Base-by-base conservation (phyloP, 2,888 invertebrate species). In the Thumatha senex region DNA sequence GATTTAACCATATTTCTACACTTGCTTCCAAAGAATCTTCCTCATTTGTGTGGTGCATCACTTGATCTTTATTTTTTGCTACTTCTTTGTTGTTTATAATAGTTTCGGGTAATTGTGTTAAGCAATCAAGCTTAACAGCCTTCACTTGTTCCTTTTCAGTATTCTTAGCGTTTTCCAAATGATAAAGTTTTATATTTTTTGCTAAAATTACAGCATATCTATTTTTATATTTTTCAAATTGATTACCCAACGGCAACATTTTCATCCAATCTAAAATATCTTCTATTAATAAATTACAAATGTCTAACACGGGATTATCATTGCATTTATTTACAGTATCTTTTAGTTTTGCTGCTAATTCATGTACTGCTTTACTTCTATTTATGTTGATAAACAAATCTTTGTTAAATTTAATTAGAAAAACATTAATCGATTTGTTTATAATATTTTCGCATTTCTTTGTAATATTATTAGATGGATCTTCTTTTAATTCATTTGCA, bases 181-280 rank as follows among this genome's bases (percentile, higher is more conserved):
- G 38, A 38, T 18, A 8, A 18, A 10, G 15, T 42, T 40, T 55
- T 36, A 40, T 62, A 50, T 11, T 31, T 56, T 7, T 45, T 35
- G 46, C 52, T 12, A 65, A 48, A n/a, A 51, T 40, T 4, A 14
- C 40, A n/a, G 63, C 57, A 7, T 53, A 53, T 36, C 42, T 48
- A 14, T 54, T 30, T 38, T 38, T 54, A 7, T 29, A 36, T 51
- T 41, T 40, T 48, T 63, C 48, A 11, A 40, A 14, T 31, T 47
- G 31, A 10, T n/a, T 35, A 34, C 55, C 42, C 12, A 61, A 35
- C 7, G 60, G 61, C 10, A 70, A 11, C 46, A 56, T 63, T 43
- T 61, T 56, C n/a, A 69, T 36, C 64, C 67, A 67, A 13, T 62
- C 42, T 15, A 55, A 58, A 18, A 62, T 15, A 14, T 48, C 46